These are phyloP conservation scores for Keiferia lycopersicella DNA, from an alignment of 2,888 invertebrate species.

Conservation along the genomic window DNA sequence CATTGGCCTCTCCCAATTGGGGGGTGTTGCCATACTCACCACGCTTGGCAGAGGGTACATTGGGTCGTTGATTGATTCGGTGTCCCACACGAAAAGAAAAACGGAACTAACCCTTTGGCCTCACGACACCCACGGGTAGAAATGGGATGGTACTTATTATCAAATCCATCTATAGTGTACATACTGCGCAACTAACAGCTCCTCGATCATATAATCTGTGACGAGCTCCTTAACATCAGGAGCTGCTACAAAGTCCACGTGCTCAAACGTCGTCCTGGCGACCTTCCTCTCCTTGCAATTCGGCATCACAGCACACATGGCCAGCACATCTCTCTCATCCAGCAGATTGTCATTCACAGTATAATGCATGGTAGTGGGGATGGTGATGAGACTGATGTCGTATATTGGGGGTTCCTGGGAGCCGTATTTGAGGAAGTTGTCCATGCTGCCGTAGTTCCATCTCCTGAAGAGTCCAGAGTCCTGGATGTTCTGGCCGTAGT, in stretches of 20 bases:
- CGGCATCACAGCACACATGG: slow-evolving; percentile 57
- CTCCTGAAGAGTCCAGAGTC: slow-evolving; percentile 51
- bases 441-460: slow-evolving; percentile 49
- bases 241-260: slow-evolving; percentile 53
- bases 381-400: slow-evolving; percentile 50
- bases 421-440: slow-evolving; percentile 51
- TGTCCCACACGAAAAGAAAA: too few relatives aligned
- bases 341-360: slow-evolving; percentile 51
- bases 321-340: slow-evolving; percentile 55
- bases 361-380: slow-evolving; percentile 58
- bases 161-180: neutral
- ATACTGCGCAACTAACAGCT: slow-evolving; percentile 33
- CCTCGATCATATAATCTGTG: slow-evolving; percentile 53
- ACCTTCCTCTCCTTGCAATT: slow-evolving; percentile 52
- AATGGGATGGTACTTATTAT: too few relatives aligned
- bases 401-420: slow-evolving; percentile 49
- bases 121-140: too few relatives aligned
- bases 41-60: too few relatives aligned
- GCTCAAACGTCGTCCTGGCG: slow-evolving; percentile 50
- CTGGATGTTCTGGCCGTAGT: slow-evolving; percentile 64
- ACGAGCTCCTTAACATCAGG: slow-evolving; percentile 57
- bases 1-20: too few relatives aligned
- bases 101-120: too few relatives aligned
- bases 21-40: too few relatives aligned
- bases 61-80: too few relatives aligned